Evolutionary conservation across 2,797 vertebrate species (phyloP).

Genomic region (Myotis daubentonii): DNA sequence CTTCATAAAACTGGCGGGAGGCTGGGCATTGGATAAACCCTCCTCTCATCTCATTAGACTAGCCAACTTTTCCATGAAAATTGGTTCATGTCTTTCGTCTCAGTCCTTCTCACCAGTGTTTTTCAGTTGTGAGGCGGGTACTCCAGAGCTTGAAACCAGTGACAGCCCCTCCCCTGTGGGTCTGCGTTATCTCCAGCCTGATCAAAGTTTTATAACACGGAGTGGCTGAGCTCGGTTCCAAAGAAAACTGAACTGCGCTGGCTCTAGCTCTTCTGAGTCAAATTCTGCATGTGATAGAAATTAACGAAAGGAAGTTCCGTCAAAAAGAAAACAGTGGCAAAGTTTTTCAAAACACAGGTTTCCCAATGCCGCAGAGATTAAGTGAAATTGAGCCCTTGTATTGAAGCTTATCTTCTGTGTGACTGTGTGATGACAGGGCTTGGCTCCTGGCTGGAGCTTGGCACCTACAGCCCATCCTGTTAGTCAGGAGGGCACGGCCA

Average conservation of each 20-base stretch:
- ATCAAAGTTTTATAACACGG: background rate
- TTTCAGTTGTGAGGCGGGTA: slow-evolving; percentile 26
- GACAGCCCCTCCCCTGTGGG: too few relatives aligned
- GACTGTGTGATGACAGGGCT: background rate
- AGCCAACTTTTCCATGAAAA: background rate
- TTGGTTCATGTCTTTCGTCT: background rate
- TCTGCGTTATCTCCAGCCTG: background rate
- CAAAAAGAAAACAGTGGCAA: slow-evolving; percentile 28
- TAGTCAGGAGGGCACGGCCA: background rate
- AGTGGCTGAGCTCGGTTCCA: background rate
- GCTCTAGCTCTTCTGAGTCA: background rate
- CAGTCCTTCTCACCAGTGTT: slow-evolving; percentile 29
- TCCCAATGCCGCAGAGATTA: background rate
- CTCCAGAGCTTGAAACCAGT: background rate
- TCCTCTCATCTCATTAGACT: background rate
- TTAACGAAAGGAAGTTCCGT: background rate
- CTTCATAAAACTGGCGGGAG: background rate
- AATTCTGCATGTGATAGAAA: slow-evolving; percentile 5
- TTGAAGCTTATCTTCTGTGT: background rate
- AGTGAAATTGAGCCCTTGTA: background rate
- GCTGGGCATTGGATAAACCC: background rate
- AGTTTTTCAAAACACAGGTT: slow-evolving; percentile 35
- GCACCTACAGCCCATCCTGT: background rate
- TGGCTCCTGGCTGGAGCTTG: background rate
- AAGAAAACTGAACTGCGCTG: background rate